Conservation (phyloP, 2,797 vertebrate genomes). For the Falco naumanni region DNA sequence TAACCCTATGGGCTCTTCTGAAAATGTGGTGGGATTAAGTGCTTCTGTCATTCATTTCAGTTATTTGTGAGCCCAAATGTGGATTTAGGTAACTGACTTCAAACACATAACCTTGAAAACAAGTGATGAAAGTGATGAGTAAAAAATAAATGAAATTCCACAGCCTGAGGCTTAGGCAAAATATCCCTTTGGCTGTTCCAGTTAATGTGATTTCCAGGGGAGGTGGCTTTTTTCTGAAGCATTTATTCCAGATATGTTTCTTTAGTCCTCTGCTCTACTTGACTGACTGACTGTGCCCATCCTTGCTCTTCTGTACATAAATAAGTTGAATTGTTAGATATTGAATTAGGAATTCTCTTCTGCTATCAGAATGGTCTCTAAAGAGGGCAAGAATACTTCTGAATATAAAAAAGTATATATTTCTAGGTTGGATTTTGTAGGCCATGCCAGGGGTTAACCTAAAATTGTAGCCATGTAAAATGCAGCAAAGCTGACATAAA, state of each 20-base stretch:
- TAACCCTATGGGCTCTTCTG: background rate
- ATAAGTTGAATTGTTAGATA: background rate
- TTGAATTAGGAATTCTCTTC: background rate
- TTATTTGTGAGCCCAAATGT: background rate
- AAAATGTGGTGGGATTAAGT: background rate
- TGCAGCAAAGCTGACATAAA: background rate
- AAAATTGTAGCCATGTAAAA: background rate
- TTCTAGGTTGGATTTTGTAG: background rate
- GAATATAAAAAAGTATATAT: background rate
- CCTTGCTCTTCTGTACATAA: background rate
- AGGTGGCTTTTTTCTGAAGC: background rate
- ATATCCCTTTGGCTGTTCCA: background rate
- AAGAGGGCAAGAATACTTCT: background rate
- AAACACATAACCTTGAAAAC: background rate
- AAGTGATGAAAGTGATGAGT: background rate
- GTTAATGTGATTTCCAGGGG: background rate
- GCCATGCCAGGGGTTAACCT: background rate
- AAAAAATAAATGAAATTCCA: conserved; percentile 15
- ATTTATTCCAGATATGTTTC: background rate
- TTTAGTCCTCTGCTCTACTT: background rate
- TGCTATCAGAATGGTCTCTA: background rate
- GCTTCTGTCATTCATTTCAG: background rate
- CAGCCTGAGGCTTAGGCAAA: background rate
- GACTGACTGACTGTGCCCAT: background rate
- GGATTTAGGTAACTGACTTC: background rate